phyloP scores from a whole-genome alignment of 1,140 invertebrate genomes.

The Bombus soroeensis region DNA sequence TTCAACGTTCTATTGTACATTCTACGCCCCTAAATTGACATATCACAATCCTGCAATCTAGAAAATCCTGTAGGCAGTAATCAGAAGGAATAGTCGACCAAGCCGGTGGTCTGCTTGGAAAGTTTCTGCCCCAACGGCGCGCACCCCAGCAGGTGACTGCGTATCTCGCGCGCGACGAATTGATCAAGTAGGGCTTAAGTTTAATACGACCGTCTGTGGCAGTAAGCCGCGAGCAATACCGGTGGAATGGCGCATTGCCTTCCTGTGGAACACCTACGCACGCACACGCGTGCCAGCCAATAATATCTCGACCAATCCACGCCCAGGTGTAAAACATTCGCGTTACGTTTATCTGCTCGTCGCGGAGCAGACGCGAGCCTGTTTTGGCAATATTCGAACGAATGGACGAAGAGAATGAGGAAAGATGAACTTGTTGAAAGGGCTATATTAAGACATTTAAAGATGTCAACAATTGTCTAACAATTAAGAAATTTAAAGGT shows the following conservation, averaged over 20 bases:
- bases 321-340: constrained; percentile 61
- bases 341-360: neutral
- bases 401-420: neutral
- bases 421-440: neutral
- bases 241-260: constrained; percentile 7
- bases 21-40: neutral
- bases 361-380: neutral
- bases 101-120: neutral
- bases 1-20: no score
- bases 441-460: neutral
- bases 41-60: neutral
- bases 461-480: no score
- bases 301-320: constrained; percentile 63
- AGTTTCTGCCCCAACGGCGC: neutral
- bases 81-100: neutral
- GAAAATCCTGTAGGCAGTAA: neutral
- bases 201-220: constrained; percentile 34
- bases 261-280: constrained; percentile 34
- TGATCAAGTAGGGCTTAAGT: constrained; percentile 69
- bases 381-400: constrained; percentile 55
- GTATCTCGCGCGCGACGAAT: constrained; percentile 59
- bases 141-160: constrained; percentile 36
- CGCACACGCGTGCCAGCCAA: constrained; percentile 37
- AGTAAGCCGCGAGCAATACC: neutral
- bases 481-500: no score